Evolutionary conservation across 2,797 vertebrate genomes (phyloP), one percentile per base, ranked within the genome.

Genomic region (Fratercula arctica): DNA sequence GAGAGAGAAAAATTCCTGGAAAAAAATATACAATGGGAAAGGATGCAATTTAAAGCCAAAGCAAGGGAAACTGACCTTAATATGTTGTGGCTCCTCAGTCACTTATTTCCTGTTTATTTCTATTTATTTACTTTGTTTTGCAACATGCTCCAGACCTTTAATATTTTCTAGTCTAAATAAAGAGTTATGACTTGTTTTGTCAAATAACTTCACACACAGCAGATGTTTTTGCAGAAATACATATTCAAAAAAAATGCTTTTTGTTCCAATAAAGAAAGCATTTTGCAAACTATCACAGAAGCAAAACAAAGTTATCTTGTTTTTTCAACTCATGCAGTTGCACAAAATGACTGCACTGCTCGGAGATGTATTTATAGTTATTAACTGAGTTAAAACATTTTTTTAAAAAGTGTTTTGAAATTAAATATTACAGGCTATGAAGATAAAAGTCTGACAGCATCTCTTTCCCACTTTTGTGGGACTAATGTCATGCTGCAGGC

Each of bases 61-160:
- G 63, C 23, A 29, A n/a, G 15, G 24, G 17, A 7, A 92, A 46
- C 37, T 76, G 92, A 81, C 76, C 83, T 92, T 83, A 89, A 48
- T 18, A 41, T 50, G 50, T 46, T 85, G 21, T 80, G 61, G 39
- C 75, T 93, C 43, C 19, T 80, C 5, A 6, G 57, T 53, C 50
- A 53, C 43, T 77, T 67, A 77, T 89, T 96, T 96, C 92, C 92
- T 96, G 73, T 93, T 95, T 97, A 72, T 77, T 89, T 93, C 31
- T 81, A 43, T 90, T 11, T 39, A 39, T n/a, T 87, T 86, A 81
- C 45, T 94, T 91, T 90, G 39, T 88, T 93, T 91, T 86, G 77
- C 48, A 94, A 60, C 20, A 45, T 41, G 19, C 45, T 92, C 28
- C 39, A 94, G 89, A 53, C 24, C 53, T 31, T 37, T 51, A 39